These are phyloP conservation scores for Zosterops pallidus DNA, from an alignment of 2,113 vertebrate genomes.

Conservation along the genomic window DNA sequence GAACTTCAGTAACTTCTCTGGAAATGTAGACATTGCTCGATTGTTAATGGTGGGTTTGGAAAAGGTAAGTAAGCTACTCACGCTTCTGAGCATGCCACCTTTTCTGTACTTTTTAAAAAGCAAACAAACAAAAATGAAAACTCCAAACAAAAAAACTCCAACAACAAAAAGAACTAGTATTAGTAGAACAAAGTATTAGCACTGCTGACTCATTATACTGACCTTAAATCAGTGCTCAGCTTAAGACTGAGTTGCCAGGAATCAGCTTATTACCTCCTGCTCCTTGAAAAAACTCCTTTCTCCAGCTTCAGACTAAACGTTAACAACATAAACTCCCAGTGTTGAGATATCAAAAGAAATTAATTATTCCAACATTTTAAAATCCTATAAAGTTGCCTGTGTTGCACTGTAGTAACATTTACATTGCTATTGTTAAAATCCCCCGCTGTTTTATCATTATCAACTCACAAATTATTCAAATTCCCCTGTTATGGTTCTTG, in stretches of 20 bases:
- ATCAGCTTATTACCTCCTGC: background rate
- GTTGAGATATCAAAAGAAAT: background rate
- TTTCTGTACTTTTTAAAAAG: background rate
- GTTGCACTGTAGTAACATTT: background rate
- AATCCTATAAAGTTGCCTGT: background rate
- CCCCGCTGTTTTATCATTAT: background rate
- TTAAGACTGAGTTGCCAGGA: background rate
- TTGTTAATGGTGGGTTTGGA: background rate
- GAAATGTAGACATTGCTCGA: background rate
- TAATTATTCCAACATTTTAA: background rate
- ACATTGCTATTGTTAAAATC: background rate
- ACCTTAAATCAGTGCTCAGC: background rate
- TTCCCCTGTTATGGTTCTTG: background rate
- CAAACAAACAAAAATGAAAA: background rate
- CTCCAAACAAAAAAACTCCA: background rate
- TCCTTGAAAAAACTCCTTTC: background rate
- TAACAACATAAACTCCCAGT: background rate
- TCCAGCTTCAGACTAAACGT: background rate
- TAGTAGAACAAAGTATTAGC: background rate
- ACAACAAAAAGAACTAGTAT: background rate
- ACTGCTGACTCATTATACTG: background rate
- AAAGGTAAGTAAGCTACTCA: background rate
- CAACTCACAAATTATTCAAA: background rate
- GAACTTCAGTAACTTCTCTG: background rate
- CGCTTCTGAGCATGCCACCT: background rate